Evolutionary conservation across 2,888 invertebrate genomes (phyloP), one percentile per base, ranked within the genome.

Genomic region (Fragum fragum): DNA sequence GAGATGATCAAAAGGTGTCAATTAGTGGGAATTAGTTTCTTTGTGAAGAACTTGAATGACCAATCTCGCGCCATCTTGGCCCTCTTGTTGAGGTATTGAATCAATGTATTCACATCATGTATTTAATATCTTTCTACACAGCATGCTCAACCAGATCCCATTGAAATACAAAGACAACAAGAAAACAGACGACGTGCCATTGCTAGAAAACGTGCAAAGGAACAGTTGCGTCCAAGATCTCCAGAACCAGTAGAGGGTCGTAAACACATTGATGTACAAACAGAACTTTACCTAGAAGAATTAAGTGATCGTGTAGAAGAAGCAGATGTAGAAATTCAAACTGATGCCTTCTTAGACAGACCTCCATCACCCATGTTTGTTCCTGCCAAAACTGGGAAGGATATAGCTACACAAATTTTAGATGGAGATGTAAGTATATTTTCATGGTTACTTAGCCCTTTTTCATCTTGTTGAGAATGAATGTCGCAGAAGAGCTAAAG

Each of bases 231-330:
- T 39, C 95, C 96, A 73, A 96, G 96, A 81, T 96, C 97, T 21
- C 97, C 97, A 81, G 97, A 97, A 55, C 96, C 97, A 18, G 97
- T 98, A 53, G 96, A 96, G 73, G 98, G 98, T 29, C 96, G 98
- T 83, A 96, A 96, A 73, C 98, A 98, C 95, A 97, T 97, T 90
- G 96, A 97, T 83, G 96, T 98, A 61, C 98, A 99, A 95, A 98
- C 98, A 0, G 98, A 98, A 87, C 95, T 96, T 90, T 98, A 97
- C 93, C 96, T 98, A 76, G 98, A 98, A 94, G 98, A 98, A 95
- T 96, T 97, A 61, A 91, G 93, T 88, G 95, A 94, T 81, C 88
- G 94, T 42, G 93, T 95, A 16, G 94, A 95, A 87, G 97, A 97
- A 93, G 95, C 96, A 84, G 97, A 97, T 91, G 96, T 96, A 72